Base-by-base conservation (phyloP, 2,888 invertebrate species). In the Agelastica alni region DNA sequence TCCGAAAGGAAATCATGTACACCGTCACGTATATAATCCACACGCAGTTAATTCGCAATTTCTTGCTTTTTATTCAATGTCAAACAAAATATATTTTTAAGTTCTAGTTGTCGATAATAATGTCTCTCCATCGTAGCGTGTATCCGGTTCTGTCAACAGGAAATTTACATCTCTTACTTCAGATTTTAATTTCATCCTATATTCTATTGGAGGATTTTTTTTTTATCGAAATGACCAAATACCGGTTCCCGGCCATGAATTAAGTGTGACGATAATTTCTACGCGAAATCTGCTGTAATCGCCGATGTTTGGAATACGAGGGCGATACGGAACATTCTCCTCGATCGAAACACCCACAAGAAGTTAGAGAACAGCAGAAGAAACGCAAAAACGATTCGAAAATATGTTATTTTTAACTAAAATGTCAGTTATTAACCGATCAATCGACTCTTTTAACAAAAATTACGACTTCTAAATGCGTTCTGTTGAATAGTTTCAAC, bases 111-210 rank as follows among this genome's bases (percentile, higher is more conserved):
- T 62, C 53, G 67, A 70, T 64, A 65, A 73, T 72, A 73, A 73
- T 70, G 72, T 69, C 68, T n/a, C n/a, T 69, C 71, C 72, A 74
- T 62, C 74, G 65, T 75, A 73, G 65, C 75, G 75, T 75, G 64
- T 66, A 67, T 75, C 75, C 75, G 71, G 71, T 71, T 53, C 65
- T 59, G 62, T 59, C 60, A 64, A 73, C 72, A 71, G 73, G 71
- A 72, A 70, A 73, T 72, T 72, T 70, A 64, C 70, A 72, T 73
- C 74, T 74, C 70, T 71, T 70, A 70, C 67, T 69, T 71, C 69
- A 67, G 69, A 64, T 65, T 64, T 57, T 56, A 60, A 58, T 59
- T 53, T 42, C 51, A 53, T 56, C 56, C 58, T 41, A n/a, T n/a
- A 53, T 56, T 45, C 51, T 48, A 48, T 53, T 34, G 26, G 45